Base-by-base conservation (phyloP, 2,797 vertebrate genomes). In the Sebastes iracundus region DNA sequence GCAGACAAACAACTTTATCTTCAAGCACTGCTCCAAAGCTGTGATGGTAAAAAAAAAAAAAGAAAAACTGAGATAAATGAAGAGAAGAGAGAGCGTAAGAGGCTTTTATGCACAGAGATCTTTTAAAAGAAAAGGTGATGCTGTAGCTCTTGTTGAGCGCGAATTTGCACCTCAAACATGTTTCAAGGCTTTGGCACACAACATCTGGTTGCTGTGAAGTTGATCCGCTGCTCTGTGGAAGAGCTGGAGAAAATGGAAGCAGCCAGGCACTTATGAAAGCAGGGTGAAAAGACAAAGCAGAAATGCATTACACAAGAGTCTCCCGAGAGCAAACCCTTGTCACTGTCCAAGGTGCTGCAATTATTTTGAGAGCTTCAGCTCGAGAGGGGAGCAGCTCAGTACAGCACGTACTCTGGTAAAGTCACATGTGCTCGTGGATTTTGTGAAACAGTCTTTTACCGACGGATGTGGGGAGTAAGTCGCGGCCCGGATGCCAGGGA, bases 321-420 rank as follows among this genome's bases (percentile, higher is more conserved):
- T 79, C 77, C 69, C 18, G 66, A 82, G 75, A 83, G 74, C 58
- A 65, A 79, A 80, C 62, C 32, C 70, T 76, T 80, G 85, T 88
- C 77, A 22, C 88, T 75, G 85, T 89, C 83, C 79, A 62, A 80
- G 86, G 81, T 89, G 60, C 80, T 81, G 90, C 87, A 90, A 82
- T 87, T 83, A 88, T 61, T 75, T 11, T 56, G 71, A 85, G 78
- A 79, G 88, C 72, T 25, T 60, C 49, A 22, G 30, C 35, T 67
- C 2, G 64, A 83, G 74, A 78, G 59, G 13, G 12, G 42, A 64
- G 65, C 67, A 56, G 72, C 27, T 52, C 25, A 46, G 53, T 27
- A 33, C 56, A 22, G 28, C 33, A 20, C 23, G 27, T 33, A 33
- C 25, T 72, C 59, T 22, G 38, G 14, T 28, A 2, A 4, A 77